Base-by-base conservation (phyloP, 2,113 vertebrate genomes). In the Zosterops pallidus region DNA sequence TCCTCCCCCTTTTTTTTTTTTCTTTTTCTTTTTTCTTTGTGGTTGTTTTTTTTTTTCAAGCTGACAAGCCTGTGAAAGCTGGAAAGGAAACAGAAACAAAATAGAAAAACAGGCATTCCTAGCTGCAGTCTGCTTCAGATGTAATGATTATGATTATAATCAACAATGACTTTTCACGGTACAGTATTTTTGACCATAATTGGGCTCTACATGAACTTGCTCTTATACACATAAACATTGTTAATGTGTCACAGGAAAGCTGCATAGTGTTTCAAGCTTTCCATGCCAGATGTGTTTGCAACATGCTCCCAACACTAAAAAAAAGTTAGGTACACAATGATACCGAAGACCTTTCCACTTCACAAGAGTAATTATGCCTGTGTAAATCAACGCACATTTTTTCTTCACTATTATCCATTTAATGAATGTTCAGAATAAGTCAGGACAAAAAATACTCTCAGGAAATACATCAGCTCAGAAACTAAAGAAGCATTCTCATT, bases 321-420 rank as follows among this genome's bases (percentile, higher is more conserved):
- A 52, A 52, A 55, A 13, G 10, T 49, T 46, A 22, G 9, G 11
- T 29, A 7, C 49, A 17, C n/a, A 24, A 21, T 53, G 18, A 69
- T 33, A 41, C 57, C 28, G 41, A 92, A 69, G 33, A 59, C 18
- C 16, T 68, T 37, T 9, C 37, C 46, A 71, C 25, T 57, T 59
- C 39, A 57, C 20, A n/a, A 44, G 35, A 67, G 24, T 56, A 68
- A 72, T 21, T 69, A 72, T 39, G 18, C 31, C 14, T 35, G 14
- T 13, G 3, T n/a, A 83, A 75, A 96, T 31, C 16, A 78, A 29
- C 0, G 0, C 11, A 63, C 4, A 3, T 20, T 29, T 52, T 59
- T 86, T 71, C 31, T 60, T 78, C 35, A 42, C 24, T 49, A 6
- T 72, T 81, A 52, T 28, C 67, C 16, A 37, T 33, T 41, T 18